Base-by-base conservation (phyloP, 2,888 invertebrate genomes). In the Parasteatoda lunata region DNA sequence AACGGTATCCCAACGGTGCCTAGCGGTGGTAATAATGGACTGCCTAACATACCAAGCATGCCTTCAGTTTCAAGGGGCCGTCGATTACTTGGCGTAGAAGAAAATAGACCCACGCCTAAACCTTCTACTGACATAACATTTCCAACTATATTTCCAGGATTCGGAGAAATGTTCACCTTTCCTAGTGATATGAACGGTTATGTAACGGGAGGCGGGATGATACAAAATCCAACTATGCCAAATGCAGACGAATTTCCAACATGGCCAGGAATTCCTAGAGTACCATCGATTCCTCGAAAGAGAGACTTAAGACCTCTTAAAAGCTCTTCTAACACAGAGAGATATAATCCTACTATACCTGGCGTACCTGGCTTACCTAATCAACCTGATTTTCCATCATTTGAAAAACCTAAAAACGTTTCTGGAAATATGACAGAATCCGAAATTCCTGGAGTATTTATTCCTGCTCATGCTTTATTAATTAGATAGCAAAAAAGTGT, bases 401-500 rank as follows among this genome's bases (percentile, higher is more conserved):
- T 86, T 72, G 83, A 77, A 3, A 86, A 80, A 66, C 85, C 85
- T 8, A 80, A 77, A 66, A 86, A 86, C 48, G 72, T 52, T 77
- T 80, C 85, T 3, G 70, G 64, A 59, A 80, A 80, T 77, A 72
- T 80, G 76, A 86, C 80, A n/a, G 77, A 86, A 47, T 86, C 85
- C 4, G 85, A 80, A 86, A 86, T 86, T 49, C 85, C 85, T 0
- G 85, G 85, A 15, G 85, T 86, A 9, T 68, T 76, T 48, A 86
- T 86, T 69, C 85, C 85, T 5, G 71, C 80, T 0, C 69, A 83
- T 77, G 51, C 72, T 15, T 11, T 76, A 1, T 47, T 47, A 7
- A 76, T 65, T 9, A 2, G 45, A 15, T 65, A 76, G 15, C 11
- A 30, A 30, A 30, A 30, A 30, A 30, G 30, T 0, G 0, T 30